Conservation (phyloP, 2,888 invertebrate genomes). For the Hylaea fasciaria region DNA sequence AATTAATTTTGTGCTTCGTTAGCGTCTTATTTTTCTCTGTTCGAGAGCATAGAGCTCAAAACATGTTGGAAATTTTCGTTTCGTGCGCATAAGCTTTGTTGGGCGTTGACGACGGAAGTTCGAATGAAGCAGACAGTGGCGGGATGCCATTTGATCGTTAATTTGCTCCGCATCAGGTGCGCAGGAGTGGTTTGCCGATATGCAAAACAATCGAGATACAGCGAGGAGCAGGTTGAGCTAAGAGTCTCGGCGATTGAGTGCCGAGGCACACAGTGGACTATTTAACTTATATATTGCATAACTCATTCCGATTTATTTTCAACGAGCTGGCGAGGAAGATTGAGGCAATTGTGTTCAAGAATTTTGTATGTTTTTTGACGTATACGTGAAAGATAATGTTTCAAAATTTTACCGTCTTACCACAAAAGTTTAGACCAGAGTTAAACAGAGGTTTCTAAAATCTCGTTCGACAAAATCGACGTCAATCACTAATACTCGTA, state of each 20-base stretch:
- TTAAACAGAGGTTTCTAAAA: no score
- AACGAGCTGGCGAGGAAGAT: not conserved
- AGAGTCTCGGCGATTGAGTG: slow-evolving; percentile 52
- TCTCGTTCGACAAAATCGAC: no score
- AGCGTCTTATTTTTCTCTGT: slow-evolving; percentile 53
- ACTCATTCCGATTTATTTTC: slow-evolving; percentile 15
- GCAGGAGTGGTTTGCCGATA: slow-evolving; percentile 70
- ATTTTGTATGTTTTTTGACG: no score
- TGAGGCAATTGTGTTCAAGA: slow-evolving; percentile 1
- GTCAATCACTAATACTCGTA: no score
- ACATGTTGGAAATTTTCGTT: slow-evolving; percentile 45
- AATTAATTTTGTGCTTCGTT: slow-evolving; percentile 57
- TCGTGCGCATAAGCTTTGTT: slow-evolving; percentile 47
- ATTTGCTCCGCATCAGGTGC: slow-evolving; percentile 72
- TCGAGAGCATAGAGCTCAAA: slow-evolving; percentile 56
- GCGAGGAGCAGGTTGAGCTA: slow-evolving; percentile 56
- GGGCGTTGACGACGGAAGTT: slow-evolving; percentile 59
- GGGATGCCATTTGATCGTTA: slow-evolving; percentile 77
- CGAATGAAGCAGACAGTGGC: slow-evolving; percentile 59
- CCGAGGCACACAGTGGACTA: slow-evolving; percentile 47
- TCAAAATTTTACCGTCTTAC: no score
- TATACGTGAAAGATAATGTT: slow-evolving; percentile 11
- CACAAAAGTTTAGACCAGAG: no score
- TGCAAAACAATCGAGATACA: slow-evolving; percentile 81
- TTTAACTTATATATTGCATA: slow-evolving; percentile 33